Evolutionary conservation across 2,113 vertebrate species (phyloP), one percentile per base, ranked within the genome.

Genomic region (Setophaga petechia): DNA sequence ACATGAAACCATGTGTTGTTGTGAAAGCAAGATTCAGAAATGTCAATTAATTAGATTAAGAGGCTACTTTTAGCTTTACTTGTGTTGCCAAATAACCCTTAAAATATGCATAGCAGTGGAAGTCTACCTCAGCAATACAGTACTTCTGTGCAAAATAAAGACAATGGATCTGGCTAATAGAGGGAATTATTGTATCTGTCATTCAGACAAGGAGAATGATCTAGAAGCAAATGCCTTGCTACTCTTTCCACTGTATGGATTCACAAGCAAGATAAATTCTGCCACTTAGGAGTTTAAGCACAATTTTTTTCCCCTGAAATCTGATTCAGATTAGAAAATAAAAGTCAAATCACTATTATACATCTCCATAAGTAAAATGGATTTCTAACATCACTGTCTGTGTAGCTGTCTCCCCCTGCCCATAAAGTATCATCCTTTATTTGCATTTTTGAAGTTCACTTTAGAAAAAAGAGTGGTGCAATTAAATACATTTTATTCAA

Each of bases 1-100:
- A 98, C 98, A 98, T 98, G 98, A 98, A 98, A 98, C 98, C 98
- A 98, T 98, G 98, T 98, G 98, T 98, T 98, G 98, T 98, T 98
- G 98, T 98, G 98, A 98, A 98, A 98, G 98, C 98, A 98, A 98
- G 97, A 98, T 98, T 98, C 98, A 98, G 98, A 98, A 98, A 98
- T 98, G 98, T 98, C 98, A 98, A 98, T 98, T 98, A 98, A 98
- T 98, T 98, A 98, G 98, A 98, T 98, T 98, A 98, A 98, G 98
- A 98, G 98, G 98, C 98, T 98, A 98, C 98, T 98, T 98, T 98
- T 98, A 98, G 98, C 98, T 98, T 98, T 98, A 96, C 97, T 98
- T 87, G 91, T 98, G 97, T 98, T 98, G 98, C 98, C 98, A 98
- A 98, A 98, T 98, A 98, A 98, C 98, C 98, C 97, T 98, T 98